Evolutionary conservation across 2,888 invertebrate genomes (phyloP), one percentile per base, ranked within the genome.

Genomic region (Unio delphinus): DNA sequence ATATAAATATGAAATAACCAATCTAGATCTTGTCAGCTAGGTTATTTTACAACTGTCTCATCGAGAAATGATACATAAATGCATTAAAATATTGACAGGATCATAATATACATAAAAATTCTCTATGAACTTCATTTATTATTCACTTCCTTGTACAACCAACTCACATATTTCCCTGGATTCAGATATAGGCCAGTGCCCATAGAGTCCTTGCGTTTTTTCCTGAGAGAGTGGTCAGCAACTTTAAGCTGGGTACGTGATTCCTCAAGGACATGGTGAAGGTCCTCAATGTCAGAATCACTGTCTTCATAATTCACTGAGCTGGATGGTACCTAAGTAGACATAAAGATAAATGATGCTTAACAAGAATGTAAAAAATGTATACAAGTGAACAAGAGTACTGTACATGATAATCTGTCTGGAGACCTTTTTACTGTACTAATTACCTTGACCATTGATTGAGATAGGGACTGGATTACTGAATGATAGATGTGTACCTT

Each of bases 271-370:
- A 94, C 90, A 81, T 93, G 92, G 64, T 93, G 92, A 57, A 93
- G 91, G 76, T 93, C 93, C 78, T 94, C 94, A 56, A 92, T 89
- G 83, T 94, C 94, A 68, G 94, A 94, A 84, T 94, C 94, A 64
- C 94, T 85, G 75, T 87, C 87, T 58, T 86, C 84, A 66, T 70
- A 76, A 60, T 75, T 75, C 64, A 73, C 73, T 65, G 75, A 70
- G 61, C 69, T 75, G 20, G 78, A 80, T 34, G 75, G 69, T 7
- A 76, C 69, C 78, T 75, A 63, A 45, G 67, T 55, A 59, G 7
- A 63, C 54, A 57, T 34, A 65, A 45, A 63, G 7, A 61, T n/a
- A 67, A 54, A 26, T 18, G n/a, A 11, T 4, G 17, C 1, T 64
- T 7, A 54, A 54, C 55, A 23, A 15, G 15, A 61, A 11, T 8